Evolutionary conservation across 1,140 invertebrate species (phyloP).

Genomic region (Halesus radiatus): DNA sequence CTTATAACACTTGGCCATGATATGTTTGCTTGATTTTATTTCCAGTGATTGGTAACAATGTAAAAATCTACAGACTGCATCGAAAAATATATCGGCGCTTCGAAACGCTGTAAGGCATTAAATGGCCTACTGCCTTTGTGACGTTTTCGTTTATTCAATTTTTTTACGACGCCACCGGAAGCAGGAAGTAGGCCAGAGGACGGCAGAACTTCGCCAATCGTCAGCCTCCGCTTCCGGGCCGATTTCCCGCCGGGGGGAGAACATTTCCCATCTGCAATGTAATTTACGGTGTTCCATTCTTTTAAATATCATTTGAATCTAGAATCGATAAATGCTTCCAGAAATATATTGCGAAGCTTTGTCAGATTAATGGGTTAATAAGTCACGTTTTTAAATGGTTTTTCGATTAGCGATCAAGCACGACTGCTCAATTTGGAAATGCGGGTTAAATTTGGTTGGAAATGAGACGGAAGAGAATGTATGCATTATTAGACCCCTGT

Average conservation of each 20-base stretch:
- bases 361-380: no score
- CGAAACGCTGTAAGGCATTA: not conserved
- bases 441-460: no score
- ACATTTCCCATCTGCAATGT: slow-evolving; percentile 9
- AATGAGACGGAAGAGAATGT: no score
- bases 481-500: no score
- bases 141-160: not conserved
- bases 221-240: slow-evolving; percentile 42
- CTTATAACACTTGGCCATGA: no score
- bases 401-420: no score
- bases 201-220: slow-evolving; percentile 43
- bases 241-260: slow-evolving; percentile 32
- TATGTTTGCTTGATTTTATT: no score
- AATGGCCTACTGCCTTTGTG: slow-evolving; percentile 6
- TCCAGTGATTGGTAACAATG: no score
- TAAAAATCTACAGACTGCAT: no score
- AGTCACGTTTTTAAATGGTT: no score
- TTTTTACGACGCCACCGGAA: slow-evolving; percentile 6
- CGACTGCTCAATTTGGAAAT: no score
- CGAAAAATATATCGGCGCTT: not conserved
- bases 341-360: no score
- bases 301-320: slow-evolving; percentile 3
- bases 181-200: not conserved
- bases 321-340: not conserved
- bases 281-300: slow-evolving; percentile 20